These are phyloP conservation scores for Drosophila burlai DNA, from an alignment of 1,140 invertebrate genomes.

Conservation along the genomic window DNA sequence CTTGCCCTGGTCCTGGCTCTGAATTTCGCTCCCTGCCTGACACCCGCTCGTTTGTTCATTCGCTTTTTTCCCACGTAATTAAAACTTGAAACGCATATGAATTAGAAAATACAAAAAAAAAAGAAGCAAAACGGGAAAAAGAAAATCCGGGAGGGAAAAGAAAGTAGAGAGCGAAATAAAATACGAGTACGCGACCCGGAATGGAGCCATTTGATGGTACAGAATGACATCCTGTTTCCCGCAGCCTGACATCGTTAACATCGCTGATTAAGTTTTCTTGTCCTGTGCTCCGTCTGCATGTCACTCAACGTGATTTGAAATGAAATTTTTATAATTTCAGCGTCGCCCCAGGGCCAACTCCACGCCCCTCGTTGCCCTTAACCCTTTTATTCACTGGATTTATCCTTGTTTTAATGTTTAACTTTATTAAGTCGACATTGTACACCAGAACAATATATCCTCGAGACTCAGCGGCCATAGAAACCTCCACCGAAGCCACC, in stretches of 20 bases:
- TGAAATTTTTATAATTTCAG: constrained; percentile 68
- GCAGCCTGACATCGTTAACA: constrained; percentile 80
- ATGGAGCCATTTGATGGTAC: constrained; percentile 65
- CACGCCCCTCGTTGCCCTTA: constrained; percentile 10
- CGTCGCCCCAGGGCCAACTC: constrained; percentile 29
- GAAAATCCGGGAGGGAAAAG: constrained; percentile 41
- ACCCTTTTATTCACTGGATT: constrained; percentile 32
- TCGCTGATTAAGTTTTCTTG: constrained; percentile 82
- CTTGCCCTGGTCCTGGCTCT: constrained; percentile 36
- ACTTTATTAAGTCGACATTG: constrained; percentile 41
- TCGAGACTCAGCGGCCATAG: constrained; percentile 13
- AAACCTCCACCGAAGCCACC: neutral
- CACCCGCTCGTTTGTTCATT: constrained; percentile 60
- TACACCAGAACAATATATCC: neutral
- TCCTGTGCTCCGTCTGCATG: constrained; percentile 67
- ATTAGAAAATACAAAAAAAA: constrained; percentile 67
- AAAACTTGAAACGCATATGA: constrained; percentile 84
- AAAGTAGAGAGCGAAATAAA: constrained; percentile 58
- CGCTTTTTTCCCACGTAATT: constrained; percentile 77
- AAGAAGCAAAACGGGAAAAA: constrained; percentile 36
- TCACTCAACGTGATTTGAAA: constrained; percentile 82
- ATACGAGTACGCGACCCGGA: constrained; percentile 63
- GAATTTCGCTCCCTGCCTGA: constrained; percentile 11
- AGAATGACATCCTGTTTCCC: constrained; percentile 51
- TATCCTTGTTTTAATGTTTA: constrained; percentile 38